Evolutionary conservation across 2,888 invertebrate species (phyloP).

Genomic region (Pelosia muscerda): DNA sequence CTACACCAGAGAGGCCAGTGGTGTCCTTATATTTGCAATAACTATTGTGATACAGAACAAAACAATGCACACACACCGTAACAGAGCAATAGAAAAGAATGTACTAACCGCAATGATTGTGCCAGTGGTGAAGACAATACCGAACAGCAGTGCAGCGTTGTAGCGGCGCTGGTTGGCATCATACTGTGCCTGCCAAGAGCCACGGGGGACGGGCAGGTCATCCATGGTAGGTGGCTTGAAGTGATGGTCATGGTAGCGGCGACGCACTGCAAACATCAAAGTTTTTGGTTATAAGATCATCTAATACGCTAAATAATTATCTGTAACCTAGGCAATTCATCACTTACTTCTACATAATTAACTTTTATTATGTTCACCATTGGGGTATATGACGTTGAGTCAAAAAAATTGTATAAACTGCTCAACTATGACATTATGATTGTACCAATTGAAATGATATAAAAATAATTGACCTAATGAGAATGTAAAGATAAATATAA

Average conservation of each 20-base stretch:
- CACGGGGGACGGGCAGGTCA: slow-evolving; percentile 92
- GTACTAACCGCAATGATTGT: slow-evolving; percentile 81
- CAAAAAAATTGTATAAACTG: too few species aligned
- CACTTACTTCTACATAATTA: too few species aligned
- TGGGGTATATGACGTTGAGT: too few species aligned
- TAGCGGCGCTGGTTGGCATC: slow-evolving; percentile 89
- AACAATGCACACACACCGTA: not conserved
- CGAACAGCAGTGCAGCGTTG: slow-evolving; percentile 88
- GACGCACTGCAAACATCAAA: slow-evolving; percentile 66
- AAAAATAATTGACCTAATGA: too few species aligned
- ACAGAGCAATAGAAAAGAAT: too few species aligned
- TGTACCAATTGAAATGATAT: too few species aligned
- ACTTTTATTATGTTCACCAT: too few species aligned
- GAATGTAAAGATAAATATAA: too few species aligned
- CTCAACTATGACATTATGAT: too few species aligned
- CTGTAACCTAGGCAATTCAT: not conserved
- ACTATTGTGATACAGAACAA: too few species aligned
- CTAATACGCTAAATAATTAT: not conserved
- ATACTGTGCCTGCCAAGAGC: slow-evolving; percentile 91
- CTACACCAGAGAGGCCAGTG: too few species aligned
- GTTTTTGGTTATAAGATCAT: not conserved
- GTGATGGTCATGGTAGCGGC: slow-evolving; percentile 69
- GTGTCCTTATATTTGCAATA: too few species aligned
- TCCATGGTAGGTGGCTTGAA: slow-evolving; percentile 88
- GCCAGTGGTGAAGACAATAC: slow-evolving; percentile 82